These are phyloP conservation scores for Apis cerana DNA, from an alignment of 1,140 invertebrate genomes.

Conservation along the genomic window DNA sequence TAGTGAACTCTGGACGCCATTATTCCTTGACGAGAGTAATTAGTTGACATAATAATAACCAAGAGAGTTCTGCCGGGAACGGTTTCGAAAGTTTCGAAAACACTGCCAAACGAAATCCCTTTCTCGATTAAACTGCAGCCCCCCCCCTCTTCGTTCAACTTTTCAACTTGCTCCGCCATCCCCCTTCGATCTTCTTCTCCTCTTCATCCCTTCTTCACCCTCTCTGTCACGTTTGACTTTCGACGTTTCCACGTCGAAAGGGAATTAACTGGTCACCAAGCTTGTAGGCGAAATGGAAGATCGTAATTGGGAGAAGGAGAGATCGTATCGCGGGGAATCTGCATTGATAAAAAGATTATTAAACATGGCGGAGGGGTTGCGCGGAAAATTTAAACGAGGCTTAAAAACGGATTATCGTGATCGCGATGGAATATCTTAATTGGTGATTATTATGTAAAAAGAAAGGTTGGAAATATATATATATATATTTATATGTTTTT, in stretches of 20 bases:
- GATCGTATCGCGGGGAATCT: not conserved
- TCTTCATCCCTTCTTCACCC: not conserved
- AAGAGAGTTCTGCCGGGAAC: too few species aligned
- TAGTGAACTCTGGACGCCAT: not conserved
- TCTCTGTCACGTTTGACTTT: not conserved
- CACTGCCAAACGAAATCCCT: not conserved
- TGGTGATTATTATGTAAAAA: not conserved
- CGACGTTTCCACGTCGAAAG: not conserved
- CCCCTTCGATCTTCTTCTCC: too few species aligned
- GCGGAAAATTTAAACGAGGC: not conserved
- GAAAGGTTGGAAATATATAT: not conserved
- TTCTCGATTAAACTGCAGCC: not conserved
- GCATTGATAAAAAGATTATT: conserved; percentile 6
- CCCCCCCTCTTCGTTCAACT: not conserved
- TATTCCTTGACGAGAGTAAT: not conserved
- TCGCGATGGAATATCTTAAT: not conserved
- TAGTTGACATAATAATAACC: conserved; percentile 5
- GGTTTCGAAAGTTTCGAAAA: not conserved
- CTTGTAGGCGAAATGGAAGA: not conserved
- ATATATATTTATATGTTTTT: not conserved
- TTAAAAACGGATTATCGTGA: not conserved
- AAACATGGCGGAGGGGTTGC: not conserved
- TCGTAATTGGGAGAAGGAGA: not conserved
- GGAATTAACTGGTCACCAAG: not conserved
- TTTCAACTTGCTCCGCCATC: not conserved